Base-by-base conservation (phyloP, 2,888 invertebrate genomes). In the Leucozona laternaria region DNA sequence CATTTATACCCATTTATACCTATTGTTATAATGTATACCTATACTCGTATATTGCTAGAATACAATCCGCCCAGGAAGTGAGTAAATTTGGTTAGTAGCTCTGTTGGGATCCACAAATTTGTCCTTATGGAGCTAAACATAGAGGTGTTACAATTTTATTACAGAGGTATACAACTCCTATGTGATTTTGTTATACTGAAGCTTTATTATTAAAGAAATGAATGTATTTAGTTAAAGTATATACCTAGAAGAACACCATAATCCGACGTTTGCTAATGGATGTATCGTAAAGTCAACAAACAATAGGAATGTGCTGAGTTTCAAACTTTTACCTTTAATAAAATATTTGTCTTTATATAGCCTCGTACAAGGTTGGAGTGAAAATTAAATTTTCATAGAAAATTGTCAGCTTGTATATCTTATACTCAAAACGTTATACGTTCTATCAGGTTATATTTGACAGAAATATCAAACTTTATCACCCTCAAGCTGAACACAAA, bases 81-180 rank as follows among this genome's bases (percentile, higher is more conserved):
- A 64, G 66, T 40, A 60, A 85, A 76, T 72, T 80, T 80, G 80
- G 45, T 85, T 68, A 72, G 84, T 77, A 53, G 72, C 72, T 72
- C 84, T 76, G 66, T 34, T 68, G 72, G 60, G 84, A 68, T 45
- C n/a, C 13, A 58, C 71, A 60, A 66, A 73, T 79, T 57, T 60
- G 34, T 53, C 53, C 75, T 15, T 25, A n/a, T n/a, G 10, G 57
- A 55, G 43, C 20, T 55, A 34, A 28, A 64, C n/a, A 40, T 20
- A 77, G 31, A 60, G 28, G 73, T 64, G 55, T 78, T 78, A 66
- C 53, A 53, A 68, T 68, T 53, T 53, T 53, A 68, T 68, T 68
- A 68, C 25, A 15, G 45, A 48, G 45, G n/a, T 62, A 15, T 58
- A 57, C 17, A 57, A 57, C 17, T 57, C 28, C 8, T 20, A 28